Conservation (phyloP, 2,113 vertebrate genomes). For the Anguilla rostrata region DNA sequence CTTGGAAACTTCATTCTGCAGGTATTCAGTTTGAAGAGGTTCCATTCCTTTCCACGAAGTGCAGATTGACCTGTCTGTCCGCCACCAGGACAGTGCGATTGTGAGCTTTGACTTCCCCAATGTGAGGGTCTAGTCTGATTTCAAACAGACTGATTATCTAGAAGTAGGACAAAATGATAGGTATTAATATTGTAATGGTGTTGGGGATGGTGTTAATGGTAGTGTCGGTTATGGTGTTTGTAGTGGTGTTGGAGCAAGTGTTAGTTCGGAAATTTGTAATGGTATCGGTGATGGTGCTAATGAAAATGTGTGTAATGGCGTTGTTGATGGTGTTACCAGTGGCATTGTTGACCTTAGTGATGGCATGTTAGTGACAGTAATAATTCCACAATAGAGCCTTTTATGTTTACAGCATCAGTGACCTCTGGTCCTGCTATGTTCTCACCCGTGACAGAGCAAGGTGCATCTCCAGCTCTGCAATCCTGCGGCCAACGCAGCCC, state of each 20-base stretch:
- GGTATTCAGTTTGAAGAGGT: background rate
- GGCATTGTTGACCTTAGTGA: too few relatives aligned
- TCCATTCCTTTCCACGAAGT: constrained; percentile 60
- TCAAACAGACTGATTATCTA: constrained; percentile 69
- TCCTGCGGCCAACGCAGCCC: constrained; percentile 68
- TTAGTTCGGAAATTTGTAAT: too few relatives aligned
- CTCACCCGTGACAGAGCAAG: constrained; percentile 64
- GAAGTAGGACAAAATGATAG: background rate
- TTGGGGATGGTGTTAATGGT: background rate
- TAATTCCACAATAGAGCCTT: background rate
- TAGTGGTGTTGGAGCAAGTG: background rate
- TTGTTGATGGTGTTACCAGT: too few relatives aligned
- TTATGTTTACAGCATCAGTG: background rate
- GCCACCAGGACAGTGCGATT: constrained; percentile 62
- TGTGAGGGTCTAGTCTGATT: constrained; percentile 56
- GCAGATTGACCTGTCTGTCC: constrained; percentile 59
- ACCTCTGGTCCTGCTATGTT: background rate
- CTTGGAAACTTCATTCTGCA: background rate
- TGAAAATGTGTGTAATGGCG: background rate
- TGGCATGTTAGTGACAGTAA: background rate
- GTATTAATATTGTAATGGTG: too few relatives aligned
- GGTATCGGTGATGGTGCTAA: too few relatives aligned
- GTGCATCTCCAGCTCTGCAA: constrained; percentile 78
- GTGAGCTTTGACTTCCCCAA: constrained; percentile 59
- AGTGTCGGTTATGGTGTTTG: background rate